Evolutionary conservation across 2,113 vertebrate species (phyloP).

Genomic region (Callithrix jacchus): DNA sequence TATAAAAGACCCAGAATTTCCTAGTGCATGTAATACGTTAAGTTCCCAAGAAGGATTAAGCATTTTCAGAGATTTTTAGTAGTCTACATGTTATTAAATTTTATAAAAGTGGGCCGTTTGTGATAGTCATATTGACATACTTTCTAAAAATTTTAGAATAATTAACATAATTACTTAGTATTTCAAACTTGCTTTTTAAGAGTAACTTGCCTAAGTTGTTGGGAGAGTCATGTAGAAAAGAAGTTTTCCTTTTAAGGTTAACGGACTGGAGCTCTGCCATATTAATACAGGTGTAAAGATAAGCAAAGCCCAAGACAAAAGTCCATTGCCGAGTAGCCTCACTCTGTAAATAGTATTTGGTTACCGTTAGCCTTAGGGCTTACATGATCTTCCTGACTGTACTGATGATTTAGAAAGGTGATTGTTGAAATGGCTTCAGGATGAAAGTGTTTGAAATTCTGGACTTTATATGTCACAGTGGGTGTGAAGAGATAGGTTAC

Average conservation of each 20-base stretch:
- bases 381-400: not conserved
- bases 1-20: not conserved
- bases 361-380: not conserved
- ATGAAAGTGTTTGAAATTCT: not conserved
- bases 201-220: not conserved
- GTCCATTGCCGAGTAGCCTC: not conserved
- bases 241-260: not conserved
- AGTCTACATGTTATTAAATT: not conserved
- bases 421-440: not conserved
- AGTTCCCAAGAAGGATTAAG: not conserved
- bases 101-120: not conserved
- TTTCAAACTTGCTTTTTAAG: conserved; percentile 25
- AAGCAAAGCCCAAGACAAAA: not conserved
- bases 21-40: not conserved
- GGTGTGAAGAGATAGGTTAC: not conserved
- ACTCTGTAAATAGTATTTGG: not conserved
- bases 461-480: not conserved
- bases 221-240: not conserved
- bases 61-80: not conserved
- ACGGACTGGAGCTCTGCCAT: not conserved
- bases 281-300: not conserved
- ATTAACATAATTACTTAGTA: not conserved
- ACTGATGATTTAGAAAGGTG: not conserved
- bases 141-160: not conserved
- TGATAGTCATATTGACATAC: not conserved